Percentiles rank a stretch among this genome's conserved stretches.
phyloP scores from a whole-genome alignment of 2,888 invertebrate species.

The Drosophila imparisetae region DNA sequence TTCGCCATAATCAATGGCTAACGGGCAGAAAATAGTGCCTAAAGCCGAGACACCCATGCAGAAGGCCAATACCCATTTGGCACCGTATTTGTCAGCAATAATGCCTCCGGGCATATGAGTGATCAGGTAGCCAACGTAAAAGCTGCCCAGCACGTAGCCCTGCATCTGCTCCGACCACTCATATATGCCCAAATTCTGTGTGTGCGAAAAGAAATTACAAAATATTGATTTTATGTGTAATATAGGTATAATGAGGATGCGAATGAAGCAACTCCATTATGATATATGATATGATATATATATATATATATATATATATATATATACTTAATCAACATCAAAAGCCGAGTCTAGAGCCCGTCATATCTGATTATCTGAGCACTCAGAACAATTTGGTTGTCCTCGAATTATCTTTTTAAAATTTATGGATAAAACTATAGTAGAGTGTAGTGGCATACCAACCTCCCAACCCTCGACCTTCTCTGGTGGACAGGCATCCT shows the following conservation, averaged over 20 bases:
- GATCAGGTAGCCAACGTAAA: slow-evolving; percentile 92
- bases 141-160: slow-evolving; percentile 90
- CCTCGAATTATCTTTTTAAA: background rate
- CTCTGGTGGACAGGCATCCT: slow-evolving; percentile 22
- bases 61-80: slow-evolving; percentile 91
- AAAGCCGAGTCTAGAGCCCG: background rate
- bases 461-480: fast-evolving
- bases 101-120: slow-evolving; percentile 93
- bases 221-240: background rate
- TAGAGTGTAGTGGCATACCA: background rate
- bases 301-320: background rate
- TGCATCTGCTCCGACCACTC: slow-evolving; percentile 89
- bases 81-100: slow-evolving; percentile 91
- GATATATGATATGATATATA: too few species aligned
- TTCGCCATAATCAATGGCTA: slow-evolving; percentile 4
- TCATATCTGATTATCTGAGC: background rate
- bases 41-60: slow-evolving; percentile 88
- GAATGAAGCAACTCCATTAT: background rate
- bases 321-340: background rate
- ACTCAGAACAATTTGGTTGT: background rate
- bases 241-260: background rate
- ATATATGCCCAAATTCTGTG: slow-evolving; percentile 83
- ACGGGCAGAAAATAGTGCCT: slow-evolving; percentile 26
- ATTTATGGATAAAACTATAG: background rate
- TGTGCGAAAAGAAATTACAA: background rate